Base-by-base conservation (phyloP, 2,888 invertebrate species). In the Morpho achilles region DNA sequence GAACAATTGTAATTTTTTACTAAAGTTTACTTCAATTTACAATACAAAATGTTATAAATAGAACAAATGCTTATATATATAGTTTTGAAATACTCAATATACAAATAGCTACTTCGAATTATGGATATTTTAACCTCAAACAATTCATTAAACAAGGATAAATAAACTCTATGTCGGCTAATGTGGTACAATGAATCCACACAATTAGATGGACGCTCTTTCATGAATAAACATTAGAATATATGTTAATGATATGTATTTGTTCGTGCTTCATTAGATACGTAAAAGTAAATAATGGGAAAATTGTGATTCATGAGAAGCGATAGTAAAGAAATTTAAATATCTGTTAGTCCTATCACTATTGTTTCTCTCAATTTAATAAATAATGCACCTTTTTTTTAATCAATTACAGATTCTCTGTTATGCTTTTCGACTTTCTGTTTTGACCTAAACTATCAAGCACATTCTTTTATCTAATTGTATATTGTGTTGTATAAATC, bases 191-290 rank as follows among this genome's bases (percentile, higher is more conserved):
- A 48, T 48, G 42, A 51, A 51, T 50, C 43, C 32, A 44, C 51
- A 52, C 43, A 59, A 44, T 55, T 47, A 55, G 48, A 59, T 32
- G 39, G 43, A 48, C 47, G 51, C 10, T 47, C 50, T 48, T 10
- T 59, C 50, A 44, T 55, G 46, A 48, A 43, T 52, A 52, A 51
- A 59, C 55, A 51, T 47, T 54, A 51, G 42, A 39, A 40, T 46
- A 16, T 16, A 47, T 42, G 41, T 32, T 59, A 51, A 51, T 55
- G 50, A 51, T 22, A 40, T 7, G 8, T 4, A 39, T 45, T 53
- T 46, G 45, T 53, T 53, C 40, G 16, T 10, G 39, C 39, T 53
- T 45, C 53, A 53, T 45, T 45, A 40, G 7, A 45, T 40, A 43
- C 42, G 42, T 43, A 32, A 32, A 32, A 32, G 42, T 42, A 50